Evolutionary conservation across 2,888 invertebrate genomes (phyloP).

Genomic region (Antheraea assamensis): DNA sequence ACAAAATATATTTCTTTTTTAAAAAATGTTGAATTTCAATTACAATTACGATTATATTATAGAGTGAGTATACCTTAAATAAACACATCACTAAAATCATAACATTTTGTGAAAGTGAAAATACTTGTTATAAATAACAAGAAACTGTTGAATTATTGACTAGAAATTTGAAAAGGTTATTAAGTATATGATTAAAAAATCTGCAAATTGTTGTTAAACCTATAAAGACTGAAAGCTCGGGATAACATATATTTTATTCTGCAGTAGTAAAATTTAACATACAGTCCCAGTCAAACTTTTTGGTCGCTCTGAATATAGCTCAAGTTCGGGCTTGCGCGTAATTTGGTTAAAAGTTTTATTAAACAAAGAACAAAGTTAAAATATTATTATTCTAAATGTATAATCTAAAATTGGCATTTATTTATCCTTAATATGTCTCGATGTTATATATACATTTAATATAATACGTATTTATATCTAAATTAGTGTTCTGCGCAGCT

Average conservation of each 20-base stretch:
- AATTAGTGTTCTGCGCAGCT: too few relatives aligned
- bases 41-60: background rate
- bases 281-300: too few relatives aligned
- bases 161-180: background rate
- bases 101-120: background rate
- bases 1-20: background rate
- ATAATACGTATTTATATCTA: too few relatives aligned
- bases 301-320: too few relatives aligned
- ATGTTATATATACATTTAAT: too few relatives aligned
- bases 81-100: background rate
- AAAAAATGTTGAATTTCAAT: background rate
- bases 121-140: constrained; percentile 9
- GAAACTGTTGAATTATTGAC: background rate
- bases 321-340: too few relatives aligned
- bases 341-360: too few relatives aligned
- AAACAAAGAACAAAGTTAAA: too few relatives aligned
- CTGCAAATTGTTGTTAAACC: background rate
- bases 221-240: background rate
- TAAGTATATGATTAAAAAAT: background rate
- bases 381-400: too few relatives aligned
- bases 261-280: constrained; percentile 3
- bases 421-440: too few relatives aligned
- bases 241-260: background rate
- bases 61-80: background rate
- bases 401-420: too few relatives aligned